These are phyloP conservation scores for rat (Rattus norvegicus) DNA, from an alignment of 2,113 vertebrate genomes.

Conservation along the genomic window DNA sequence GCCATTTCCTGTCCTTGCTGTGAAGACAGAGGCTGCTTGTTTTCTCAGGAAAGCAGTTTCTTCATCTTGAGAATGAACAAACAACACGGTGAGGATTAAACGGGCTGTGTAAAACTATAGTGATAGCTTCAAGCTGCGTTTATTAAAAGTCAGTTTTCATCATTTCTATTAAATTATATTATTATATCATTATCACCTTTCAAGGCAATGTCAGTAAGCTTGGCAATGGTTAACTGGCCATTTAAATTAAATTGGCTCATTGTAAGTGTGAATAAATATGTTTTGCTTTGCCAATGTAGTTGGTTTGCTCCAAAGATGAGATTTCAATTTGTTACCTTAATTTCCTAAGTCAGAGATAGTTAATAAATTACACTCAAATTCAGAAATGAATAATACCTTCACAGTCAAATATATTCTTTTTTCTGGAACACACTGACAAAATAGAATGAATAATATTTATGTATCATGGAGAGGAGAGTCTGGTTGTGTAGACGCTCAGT, in stretches of 20 bases:
- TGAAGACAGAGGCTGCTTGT: neutral
- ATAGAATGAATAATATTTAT: neutral
- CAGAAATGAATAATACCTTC: conserved; percentile 15
- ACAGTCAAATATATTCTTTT: neutral
- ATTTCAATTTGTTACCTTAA: neutral
- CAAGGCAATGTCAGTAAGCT: neutral
- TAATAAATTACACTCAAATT: conserved; percentile 24
- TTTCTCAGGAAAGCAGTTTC: neutral
- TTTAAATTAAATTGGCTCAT: neutral
- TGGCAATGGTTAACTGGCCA: neutral
- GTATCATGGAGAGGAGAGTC: neutral
- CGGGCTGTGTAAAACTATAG: neutral
- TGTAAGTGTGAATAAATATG: conserved; percentile 5
- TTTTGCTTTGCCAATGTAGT: neutral
- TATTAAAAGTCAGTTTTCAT: neutral
- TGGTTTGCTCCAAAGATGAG: conserved; percentile 40
- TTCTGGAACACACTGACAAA: neutral
- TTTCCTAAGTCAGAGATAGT: neutral
- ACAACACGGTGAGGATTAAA: neutral
- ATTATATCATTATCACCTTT: neutral
- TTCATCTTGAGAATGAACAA: neutral
- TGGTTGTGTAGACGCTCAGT: neutral
- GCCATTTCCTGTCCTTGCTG: neutral
- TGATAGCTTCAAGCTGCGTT: neutral
- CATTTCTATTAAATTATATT: neutral